These are phyloP conservation scores for Adela reaumurella DNA, from an alignment of 2,888 invertebrate genomes.

Conservation along the genomic window DNA sequence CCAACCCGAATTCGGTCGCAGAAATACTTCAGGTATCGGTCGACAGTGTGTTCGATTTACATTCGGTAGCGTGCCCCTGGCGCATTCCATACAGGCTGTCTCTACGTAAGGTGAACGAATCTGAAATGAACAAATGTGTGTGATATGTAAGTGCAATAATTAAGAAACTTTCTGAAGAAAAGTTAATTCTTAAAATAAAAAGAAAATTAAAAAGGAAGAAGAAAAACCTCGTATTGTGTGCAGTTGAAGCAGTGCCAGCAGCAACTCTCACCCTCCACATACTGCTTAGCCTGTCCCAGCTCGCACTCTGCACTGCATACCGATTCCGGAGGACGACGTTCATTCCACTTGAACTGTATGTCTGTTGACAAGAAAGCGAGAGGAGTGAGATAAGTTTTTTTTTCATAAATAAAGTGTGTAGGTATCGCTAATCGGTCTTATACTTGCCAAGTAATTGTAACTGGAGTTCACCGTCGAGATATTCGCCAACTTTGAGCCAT, in stretches of 20 bases:
- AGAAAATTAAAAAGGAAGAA: no score
- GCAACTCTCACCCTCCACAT: constrained; percentile 82
- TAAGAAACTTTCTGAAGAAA: no score
- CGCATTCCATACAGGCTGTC: constrained; percentile 78
- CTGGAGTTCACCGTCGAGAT: constrained; percentile 74
- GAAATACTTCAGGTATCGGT: constrained; percentile 75
- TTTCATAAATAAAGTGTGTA: not conserved
- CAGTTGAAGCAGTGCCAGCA: constrained; percentile 91
- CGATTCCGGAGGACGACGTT: constrained; percentile 76
- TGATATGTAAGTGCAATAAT: no score
- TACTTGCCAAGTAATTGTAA: constrained; percentile 74
- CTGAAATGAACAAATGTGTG: constrained; percentile 68
- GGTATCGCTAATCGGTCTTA: not conserved
- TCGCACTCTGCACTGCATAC: constrained; percentile 83
- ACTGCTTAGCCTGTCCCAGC: constrained; percentile 79
- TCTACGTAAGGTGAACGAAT: constrained; percentile 75
- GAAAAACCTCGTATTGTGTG: constrained; percentile 76
- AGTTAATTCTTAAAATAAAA: no score
- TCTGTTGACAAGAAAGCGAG: constrained; percentile 48
- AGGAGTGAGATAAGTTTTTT: no score
- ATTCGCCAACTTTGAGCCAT: constrained; percentile 87
- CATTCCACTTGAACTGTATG: constrained; percentile 78
- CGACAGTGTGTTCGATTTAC: constrained; percentile 66
- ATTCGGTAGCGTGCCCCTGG: constrained; percentile 79
- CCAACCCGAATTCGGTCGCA: constrained; percentile 77